Evolutionary conservation across 2,113 vertebrate genomes (phyloP).

Genomic region (Periophthalmus modestus): DNA sequence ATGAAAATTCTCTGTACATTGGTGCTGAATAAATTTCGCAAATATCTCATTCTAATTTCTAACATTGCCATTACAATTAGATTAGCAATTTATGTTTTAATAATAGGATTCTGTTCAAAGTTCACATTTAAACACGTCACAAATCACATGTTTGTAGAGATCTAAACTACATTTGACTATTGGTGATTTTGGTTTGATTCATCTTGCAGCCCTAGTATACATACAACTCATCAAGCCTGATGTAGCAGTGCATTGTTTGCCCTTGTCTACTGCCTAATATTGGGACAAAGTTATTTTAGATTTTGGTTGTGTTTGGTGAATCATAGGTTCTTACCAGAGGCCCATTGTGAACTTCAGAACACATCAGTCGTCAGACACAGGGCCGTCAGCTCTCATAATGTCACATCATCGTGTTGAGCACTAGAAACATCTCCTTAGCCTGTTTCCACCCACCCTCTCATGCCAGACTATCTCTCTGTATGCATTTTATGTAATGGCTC

Average conservation of each 20-base stretch:
- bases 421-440: constrained; percentile 39
- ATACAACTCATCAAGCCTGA: no score
- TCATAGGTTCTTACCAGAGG: constrained; percentile 76
- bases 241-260: neutral
- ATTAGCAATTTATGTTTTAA: no score
- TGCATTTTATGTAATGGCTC: constrained; percentile 22
- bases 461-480: constrained; percentile 25
- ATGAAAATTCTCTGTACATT: no score
- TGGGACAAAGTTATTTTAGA: constrained; percentile 38
- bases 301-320: constrained; percentile 55
- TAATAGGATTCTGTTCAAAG: no score
- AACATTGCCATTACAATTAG: no score
- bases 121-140: no score
- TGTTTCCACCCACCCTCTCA: constrained; percentile 21
- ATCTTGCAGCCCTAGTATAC: no score
- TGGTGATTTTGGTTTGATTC: no score
- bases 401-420: constrained; percentile 56
- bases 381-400: constrained; percentile 75
- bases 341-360: constrained; percentile 82
- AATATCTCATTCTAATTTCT: no score
- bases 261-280: constrained; percentile 44
- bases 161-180: no score
- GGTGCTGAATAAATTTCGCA: no score
- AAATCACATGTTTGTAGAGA: no score
- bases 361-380: constrained; percentile 77